Evolutionary conservation across 2,797 vertebrate genomes (phyloP).

Genomic region (Microtus californicus): DNA sequence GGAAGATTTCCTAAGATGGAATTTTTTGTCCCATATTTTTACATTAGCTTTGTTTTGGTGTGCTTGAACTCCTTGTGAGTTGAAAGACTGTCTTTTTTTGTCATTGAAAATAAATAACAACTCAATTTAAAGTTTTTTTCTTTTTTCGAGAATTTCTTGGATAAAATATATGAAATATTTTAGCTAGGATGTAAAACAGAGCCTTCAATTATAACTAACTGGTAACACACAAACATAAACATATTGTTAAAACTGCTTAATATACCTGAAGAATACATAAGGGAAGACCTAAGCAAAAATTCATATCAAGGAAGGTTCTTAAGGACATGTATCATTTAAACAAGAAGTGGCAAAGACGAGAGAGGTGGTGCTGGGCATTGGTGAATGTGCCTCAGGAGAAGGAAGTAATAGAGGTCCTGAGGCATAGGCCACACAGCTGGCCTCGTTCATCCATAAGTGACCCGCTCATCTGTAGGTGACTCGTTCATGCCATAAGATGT

Average conservation of each 20-base stretch:
- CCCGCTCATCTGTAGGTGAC: too few species aligned
- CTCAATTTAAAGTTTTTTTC: neutral
- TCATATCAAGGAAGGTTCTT: neutral
- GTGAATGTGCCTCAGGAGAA: neutral
- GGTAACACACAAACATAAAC: neutral
- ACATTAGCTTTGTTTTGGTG: slow-evolving; percentile 52
- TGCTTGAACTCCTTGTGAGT: slow-evolving; percentile 5
- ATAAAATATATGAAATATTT: slow-evolving; percentile 6
- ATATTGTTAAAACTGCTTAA: neutral
- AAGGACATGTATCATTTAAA: neutral
- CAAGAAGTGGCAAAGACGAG: neutral
- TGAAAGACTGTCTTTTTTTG: slow-evolving; percentile 31
- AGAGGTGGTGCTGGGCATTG: neutral
- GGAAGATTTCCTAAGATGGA: slow-evolving; percentile 58
- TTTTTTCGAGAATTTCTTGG: neutral
- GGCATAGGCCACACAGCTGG: neutral
- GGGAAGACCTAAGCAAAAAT: neutral
- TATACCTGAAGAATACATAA: neutral
- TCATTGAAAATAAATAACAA: slow-evolving; percentile 30
- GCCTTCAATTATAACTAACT: neutral
- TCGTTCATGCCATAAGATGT: neutral
- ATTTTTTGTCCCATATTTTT: slow-evolving; percentile 56
- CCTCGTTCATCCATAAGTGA: too few species aligned
- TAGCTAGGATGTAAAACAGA: neutral
- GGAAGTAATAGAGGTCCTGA: neutral